Percentiles rank a stretch among this genome's conserved stretches.
Conservation (phyloP, 2,113 vertebrate genomes). For the Atherinomorus stipes region DNA sequence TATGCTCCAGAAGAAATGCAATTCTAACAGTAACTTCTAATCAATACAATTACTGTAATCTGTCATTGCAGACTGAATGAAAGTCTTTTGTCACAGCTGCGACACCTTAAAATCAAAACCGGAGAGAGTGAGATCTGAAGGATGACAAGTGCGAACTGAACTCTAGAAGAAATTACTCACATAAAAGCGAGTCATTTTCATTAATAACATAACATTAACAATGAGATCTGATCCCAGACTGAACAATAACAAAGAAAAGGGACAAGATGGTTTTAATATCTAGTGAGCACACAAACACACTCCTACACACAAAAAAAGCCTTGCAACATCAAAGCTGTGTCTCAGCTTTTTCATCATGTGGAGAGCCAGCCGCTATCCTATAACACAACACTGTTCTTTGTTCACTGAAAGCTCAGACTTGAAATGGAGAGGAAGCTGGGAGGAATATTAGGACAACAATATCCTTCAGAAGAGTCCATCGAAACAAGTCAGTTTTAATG, state of each 20-base stretch:
- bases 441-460: constrained; percentile 42
- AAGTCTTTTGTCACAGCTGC: constrained; percentile 41
- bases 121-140: background rate
- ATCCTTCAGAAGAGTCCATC: constrained; percentile 38
- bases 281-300: constrained; percentile 16
- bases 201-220: constrained; percentile 3
- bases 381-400: constrained; percentile 51
- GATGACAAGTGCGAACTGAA: background rate
- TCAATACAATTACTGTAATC: constrained; percentile 27
- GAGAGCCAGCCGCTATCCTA: constrained; percentile 53
- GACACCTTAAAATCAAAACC: constrained; percentile 9
- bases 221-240: constrained; percentile 1
- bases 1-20: constrained; percentile 24
- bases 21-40: constrained; percentile 32
- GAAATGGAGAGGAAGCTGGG: constrained; percentile 21
- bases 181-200: constrained; percentile 16
- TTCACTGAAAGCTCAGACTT: constrained; percentile 31
- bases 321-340: constrained; percentile 59
- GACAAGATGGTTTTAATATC: constrained; percentile 16
- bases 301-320: constrained; percentile 34
- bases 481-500: constrained; percentile 38
- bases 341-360: constrained; percentile 57
- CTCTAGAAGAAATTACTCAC: constrained; percentile 12
- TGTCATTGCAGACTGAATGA: constrained; percentile 29
- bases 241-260: background rate